Percentiles rank a stretch among this genome's conserved stretches.
These are phyloP conservation scores for Folsomia candida DNA, from an alignment of 2,888 invertebrate species.

Conservation along the genomic window DNA sequence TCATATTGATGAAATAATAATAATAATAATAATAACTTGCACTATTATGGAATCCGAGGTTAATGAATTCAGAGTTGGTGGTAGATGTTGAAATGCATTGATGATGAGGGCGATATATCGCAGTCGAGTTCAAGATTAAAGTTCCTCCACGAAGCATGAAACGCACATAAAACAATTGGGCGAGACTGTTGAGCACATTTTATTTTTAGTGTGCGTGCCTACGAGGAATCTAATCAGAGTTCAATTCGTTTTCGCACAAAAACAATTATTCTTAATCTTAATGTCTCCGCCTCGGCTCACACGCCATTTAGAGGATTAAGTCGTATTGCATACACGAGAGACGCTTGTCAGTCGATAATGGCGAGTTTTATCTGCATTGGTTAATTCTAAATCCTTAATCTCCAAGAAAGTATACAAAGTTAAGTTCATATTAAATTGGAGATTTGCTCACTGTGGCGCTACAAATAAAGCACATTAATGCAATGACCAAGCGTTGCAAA, in stretches of 20 bases:
- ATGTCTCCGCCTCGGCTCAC: not conserved
- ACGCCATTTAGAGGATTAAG: not conserved
- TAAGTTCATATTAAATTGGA: no score
- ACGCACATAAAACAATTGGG: not conserved
- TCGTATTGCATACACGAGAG: not conserved
- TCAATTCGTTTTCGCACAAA: not conserved
- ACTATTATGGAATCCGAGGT: conserved; percentile 6
- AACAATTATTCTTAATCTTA: not conserved
- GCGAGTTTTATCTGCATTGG: not conserved
- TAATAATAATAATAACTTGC: not conserved
- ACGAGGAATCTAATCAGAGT: not conserved
- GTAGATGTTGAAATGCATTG: not conserved
- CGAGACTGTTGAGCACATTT: not conserved
- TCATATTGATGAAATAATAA: not conserved
- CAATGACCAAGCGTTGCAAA: not conserved
- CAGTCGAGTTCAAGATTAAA: not conserved
- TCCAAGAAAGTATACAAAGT: not conserved
- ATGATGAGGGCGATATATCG: not conserved
- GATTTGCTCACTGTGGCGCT: not conserved
- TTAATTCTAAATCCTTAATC: not conserved
- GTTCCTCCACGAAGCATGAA: not conserved
- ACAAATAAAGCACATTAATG: no score
- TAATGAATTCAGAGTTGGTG: not conserved
- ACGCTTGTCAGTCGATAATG: not conserved
- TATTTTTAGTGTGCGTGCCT: not conserved